A percentile compares a stretch with the other conserved stretches of the same genome.
phyloP scores from a whole-genome alignment of 2,113 vertebrate species.

The Entomyzon cyanotis region DNA sequence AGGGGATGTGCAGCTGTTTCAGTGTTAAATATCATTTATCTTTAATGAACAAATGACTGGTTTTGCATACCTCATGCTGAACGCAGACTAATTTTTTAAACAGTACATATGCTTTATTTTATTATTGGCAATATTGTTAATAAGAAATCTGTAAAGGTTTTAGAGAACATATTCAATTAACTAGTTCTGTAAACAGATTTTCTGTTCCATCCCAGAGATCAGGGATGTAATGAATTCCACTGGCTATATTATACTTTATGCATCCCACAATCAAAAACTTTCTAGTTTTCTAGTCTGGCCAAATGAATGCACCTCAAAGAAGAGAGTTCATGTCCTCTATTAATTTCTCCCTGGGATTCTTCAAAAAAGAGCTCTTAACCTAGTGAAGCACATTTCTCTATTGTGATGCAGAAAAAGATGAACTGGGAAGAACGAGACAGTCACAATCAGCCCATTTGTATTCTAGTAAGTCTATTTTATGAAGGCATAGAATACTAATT shows the following conservation, averaged over 20 bases:
- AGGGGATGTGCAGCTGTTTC: background rate
- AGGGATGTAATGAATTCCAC: background rate
- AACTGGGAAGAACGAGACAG: background rate
- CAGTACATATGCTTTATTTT: background rate
- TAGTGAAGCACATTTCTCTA: background rate
- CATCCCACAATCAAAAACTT: background rate
- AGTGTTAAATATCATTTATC: background rate
- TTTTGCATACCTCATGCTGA: background rate
- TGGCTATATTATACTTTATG: background rate
- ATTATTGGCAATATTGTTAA: background rate
- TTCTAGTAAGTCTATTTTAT: background rate
- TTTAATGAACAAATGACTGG: background rate
- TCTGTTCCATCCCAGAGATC: background rate
- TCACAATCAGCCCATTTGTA: background rate
- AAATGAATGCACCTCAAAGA: background rate
- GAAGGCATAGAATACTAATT: background rate
- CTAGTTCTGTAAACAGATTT: background rate
- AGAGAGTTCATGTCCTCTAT: background rate
- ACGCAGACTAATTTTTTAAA: background rate
- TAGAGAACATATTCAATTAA: background rate
- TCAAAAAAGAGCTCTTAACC: background rate
- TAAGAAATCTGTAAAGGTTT: background rate
- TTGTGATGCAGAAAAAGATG: background rate
- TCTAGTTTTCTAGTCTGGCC: background rate
- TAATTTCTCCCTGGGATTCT: slow-evolving; percentile 1